Conservation (phyloP, 1,140 invertebrate species). For the Nomia melanderi region DNA sequence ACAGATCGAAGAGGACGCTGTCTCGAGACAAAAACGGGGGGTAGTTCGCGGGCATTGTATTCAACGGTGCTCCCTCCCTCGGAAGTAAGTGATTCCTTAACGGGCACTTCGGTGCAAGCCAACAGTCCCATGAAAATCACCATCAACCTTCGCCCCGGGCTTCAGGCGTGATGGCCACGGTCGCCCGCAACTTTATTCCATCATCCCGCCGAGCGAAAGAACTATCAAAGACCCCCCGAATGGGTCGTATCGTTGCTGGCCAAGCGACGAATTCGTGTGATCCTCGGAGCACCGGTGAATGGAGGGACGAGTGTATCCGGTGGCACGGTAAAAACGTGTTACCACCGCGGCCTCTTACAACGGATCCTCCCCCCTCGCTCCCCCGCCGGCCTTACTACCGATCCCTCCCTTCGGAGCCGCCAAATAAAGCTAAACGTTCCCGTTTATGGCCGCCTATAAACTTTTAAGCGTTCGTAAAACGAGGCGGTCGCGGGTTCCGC, state of each 20-base stretch:
- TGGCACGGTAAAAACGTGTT: conserved; percentile 1
- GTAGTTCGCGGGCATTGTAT: no score
- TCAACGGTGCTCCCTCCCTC: no score
- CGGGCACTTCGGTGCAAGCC: not conserved
- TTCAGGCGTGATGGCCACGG: not conserved
- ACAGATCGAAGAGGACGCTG: no score
- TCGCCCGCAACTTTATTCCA: not conserved
- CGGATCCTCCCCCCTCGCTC: not conserved
- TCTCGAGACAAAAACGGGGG: no score
- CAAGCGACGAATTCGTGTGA: not conserved
- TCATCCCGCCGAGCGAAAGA: not conserved
- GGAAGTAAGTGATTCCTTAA: not conserved
- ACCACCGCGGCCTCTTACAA: not conserved
- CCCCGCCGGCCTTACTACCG: no score
- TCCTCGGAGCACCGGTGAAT: not conserved
- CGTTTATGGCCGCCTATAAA: conserved; percentile 81
- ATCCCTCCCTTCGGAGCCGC: not conserved
- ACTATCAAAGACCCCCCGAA: not conserved
- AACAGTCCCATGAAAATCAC: not conserved
- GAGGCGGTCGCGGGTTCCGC: conserved; percentile 55
- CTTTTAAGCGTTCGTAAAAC: conserved; percentile 81
- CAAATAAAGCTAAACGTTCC: conserved; percentile 79
- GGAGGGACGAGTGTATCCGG: not conserved
- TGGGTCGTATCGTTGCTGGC: conserved; percentile 1
- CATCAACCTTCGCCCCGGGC: no score